Evolutionary conservation across 2,797 vertebrate genomes (phyloP).

Genomic region (Helarctos malayanus): DNA sequence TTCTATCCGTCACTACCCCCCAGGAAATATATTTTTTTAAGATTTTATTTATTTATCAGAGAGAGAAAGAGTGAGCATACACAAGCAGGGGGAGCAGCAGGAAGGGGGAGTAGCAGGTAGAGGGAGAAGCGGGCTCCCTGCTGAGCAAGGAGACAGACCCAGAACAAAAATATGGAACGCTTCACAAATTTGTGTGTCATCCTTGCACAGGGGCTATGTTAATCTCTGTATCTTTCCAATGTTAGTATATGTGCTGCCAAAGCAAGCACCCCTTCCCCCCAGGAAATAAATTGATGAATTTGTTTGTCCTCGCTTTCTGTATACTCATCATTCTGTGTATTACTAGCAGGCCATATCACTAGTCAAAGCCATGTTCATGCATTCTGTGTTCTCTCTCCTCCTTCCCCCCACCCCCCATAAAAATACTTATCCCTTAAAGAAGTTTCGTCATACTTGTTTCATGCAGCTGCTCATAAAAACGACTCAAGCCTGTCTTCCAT

Average conservation of each 20-base stretch:
- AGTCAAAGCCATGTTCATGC: not conserved
- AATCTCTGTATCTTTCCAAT: not conserved
- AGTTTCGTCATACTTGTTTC: not conserved
- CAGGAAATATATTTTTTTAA: not conserved
- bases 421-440: not conserved
- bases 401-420: not conserved
- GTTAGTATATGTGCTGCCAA: not conserved
- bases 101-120: not conserved
- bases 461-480: not conserved
- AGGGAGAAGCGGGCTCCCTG: not conserved
- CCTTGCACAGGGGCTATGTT: not conserved
- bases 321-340: not conserved
- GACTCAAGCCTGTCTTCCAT: not conserved
- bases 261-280: not conserved
- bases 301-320: not conserved
- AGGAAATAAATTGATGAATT: not conserved
- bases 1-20: not conserved
- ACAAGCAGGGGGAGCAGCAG: not conserved
- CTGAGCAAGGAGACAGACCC: not conserved
- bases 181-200: not conserved
- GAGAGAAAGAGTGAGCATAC: not conserved
- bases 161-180: not conserved
- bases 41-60: not conserved
- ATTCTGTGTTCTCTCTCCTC: not conserved
- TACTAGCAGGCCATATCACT: not conserved